A percentile compares a stretch with the other conserved stretches of the same genome.
These are phyloP conservation scores for Alauda arvensis DNA, from an alignment of 2,797 vertebrate species.

Conservation along the genomic window DNA sequence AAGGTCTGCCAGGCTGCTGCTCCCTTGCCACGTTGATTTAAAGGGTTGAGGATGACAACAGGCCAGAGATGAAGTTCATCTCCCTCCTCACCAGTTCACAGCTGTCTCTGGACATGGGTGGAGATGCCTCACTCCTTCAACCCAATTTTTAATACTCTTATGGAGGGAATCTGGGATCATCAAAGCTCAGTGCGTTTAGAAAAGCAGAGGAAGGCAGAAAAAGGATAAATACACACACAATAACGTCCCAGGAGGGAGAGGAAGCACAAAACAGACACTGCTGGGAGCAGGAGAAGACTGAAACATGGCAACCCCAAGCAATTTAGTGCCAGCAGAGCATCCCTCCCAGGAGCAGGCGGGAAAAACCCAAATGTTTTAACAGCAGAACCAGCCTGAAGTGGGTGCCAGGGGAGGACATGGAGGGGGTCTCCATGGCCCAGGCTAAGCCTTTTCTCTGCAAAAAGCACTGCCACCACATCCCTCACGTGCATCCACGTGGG, in stretches of 20 bases:
- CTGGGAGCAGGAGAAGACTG: neutral
- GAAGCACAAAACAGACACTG: neutral
- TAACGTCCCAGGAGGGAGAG: neutral
- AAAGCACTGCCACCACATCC: neutral
- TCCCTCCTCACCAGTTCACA: neutral
- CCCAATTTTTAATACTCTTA: neutral
- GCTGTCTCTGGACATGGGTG: rapidly evolving
- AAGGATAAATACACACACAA: neutral
- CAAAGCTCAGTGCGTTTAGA: neutral
- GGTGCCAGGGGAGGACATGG: neutral
- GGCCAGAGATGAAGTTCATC: neutral
- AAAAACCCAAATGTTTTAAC: neutral
- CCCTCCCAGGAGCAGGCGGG: neutral
- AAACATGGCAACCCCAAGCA: neutral
- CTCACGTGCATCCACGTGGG: rapidly evolving
- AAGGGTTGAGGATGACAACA: neutral
- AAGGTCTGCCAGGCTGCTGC: neutral
- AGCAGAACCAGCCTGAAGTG: neutral
- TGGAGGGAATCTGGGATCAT: neutral
- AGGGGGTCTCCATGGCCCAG: neutral
- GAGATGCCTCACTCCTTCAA: neutral
- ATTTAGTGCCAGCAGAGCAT: neutral
- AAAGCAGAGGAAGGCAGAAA: neutral
- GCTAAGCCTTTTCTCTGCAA: neutral
- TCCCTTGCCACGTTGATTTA: neutral